These are phyloP conservation scores for Pseudochirops cupreus DNA, from an alignment of 2,797 vertebrate species.

Conservation along the genomic window DNA sequence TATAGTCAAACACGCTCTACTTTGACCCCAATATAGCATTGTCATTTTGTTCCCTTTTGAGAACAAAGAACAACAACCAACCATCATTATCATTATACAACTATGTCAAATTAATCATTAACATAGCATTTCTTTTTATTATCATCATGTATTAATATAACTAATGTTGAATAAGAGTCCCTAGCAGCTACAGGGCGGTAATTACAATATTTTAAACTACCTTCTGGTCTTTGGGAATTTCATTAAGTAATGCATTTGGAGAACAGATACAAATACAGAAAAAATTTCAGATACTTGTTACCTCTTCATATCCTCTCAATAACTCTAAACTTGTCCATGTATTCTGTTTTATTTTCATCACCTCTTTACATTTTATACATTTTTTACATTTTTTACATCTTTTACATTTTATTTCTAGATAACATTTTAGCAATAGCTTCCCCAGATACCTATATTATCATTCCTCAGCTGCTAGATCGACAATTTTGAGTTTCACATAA, in stretches of 20 bases:
- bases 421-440: not conserved
- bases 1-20: not conserved
- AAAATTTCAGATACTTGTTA: not conserved
- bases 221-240: not conserved
- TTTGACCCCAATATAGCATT: not conserved
- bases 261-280: not conserved
- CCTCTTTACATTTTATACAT: not conserved
- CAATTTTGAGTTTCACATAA: not conserved
- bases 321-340: not conserved
- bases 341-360: not conserved
- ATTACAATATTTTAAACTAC: not conserved
- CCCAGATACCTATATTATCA: not conserved
- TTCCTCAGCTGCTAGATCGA: not conserved
- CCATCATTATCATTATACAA: not conserved
- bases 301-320: slow-evolving; percentile 6
- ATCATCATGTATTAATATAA: not conserved
- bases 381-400: no score
- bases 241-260: not conserved
- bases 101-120: not conserved
- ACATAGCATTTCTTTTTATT: slow-evolving; percentile 7
- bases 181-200: not conserved
- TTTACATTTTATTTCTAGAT: not conserved
- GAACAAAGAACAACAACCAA: not conserved
- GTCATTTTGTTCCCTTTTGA: not conserved
- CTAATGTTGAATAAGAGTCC: not conserved